Evolutionary conservation across 2,888 invertebrate genomes (phyloP).

Genomic region (Dolichomitus sp.): DNA sequence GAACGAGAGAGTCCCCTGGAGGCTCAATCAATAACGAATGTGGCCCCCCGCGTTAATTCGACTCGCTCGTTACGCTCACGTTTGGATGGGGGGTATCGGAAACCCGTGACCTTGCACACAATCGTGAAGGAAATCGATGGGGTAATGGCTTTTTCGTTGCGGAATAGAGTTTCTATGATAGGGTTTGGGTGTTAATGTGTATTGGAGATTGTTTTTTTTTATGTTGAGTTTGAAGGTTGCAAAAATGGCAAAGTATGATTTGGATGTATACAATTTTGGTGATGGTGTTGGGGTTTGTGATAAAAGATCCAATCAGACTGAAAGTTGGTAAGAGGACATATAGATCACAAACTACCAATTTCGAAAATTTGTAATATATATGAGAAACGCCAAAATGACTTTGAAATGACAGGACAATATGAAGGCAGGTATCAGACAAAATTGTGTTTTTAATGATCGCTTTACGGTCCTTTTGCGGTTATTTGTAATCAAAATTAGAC

Average conservation of each 20-base stretch:
- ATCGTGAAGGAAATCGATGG: slow-evolving; percentile 11
- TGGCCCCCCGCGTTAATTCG: slow-evolving; percentile 73
- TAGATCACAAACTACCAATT: too few relatives aligned
- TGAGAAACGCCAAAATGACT: too few relatives aligned
- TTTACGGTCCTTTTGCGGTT: too few relatives aligned
- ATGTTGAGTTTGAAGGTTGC: background rate
- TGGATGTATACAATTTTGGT: too few relatives aligned
- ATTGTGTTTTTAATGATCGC: too few relatives aligned
- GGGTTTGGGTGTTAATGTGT: background rate
- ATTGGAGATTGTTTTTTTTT: background rate
- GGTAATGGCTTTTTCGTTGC: background rate
- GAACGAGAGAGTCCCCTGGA: slow-evolving; percentile 66
- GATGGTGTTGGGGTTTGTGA: background rate
- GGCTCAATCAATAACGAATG: slow-evolving; percentile 79
- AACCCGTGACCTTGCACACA: slow-evolving; percentile 29
- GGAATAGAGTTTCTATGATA: background rate
- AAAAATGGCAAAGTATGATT: background rate
- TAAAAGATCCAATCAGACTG: too few relatives aligned
- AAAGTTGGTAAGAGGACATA: too few relatives aligned
- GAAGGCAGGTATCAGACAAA: too few relatives aligned
- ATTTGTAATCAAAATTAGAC: too few relatives aligned
- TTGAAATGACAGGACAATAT: too few relatives aligned
- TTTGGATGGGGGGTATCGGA: slow-evolving; percentile 27
- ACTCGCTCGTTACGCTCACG: slow-evolving; percentile 73
- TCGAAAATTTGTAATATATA: too few relatives aligned